Evolutionary conservation across 92 coral and sea anemone species (phyloP).

Genomic region (Galaxea fascicularis): DNA sequence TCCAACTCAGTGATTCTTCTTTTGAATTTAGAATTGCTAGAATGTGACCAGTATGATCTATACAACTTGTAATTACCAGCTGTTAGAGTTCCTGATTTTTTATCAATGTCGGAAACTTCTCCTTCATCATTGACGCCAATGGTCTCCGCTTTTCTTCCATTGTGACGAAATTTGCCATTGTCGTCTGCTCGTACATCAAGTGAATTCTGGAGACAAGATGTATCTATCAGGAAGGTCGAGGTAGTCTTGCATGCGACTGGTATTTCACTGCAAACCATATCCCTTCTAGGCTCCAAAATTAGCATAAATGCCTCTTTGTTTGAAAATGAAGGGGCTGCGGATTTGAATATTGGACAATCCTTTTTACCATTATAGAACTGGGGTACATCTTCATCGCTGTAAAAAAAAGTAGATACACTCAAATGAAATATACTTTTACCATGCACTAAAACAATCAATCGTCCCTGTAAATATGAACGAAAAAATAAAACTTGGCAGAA

Average conservation of each 20-base stretch:
- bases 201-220: neutral
- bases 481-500: no score
- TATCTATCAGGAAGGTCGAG: neutral
- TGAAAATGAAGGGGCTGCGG: neutral
- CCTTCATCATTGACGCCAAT: neutral
- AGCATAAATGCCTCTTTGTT: neutral
- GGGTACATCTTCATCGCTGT: neutral
- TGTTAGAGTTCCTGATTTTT: neutral
- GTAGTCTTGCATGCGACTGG: neutral
- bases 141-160: neutral
- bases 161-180: neutral
- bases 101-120: neutral
- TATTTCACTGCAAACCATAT: neutral
- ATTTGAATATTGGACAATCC: neutral
- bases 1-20: slow-evolving; percentile 41
- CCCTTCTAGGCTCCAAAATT: neutral
- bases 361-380: neutral
- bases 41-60: slow-evolving; percentile 12
- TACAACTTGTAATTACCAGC: slow-evolving; percentile 1
- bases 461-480: no score
- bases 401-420: no score
- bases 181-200: neutral
- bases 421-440: no score
- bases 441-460: no score
- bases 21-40: neutral